A percentile compares a stretch with the other conserved stretches of the same genome.
These are phyloP conservation scores for Labeo rohita DNA, from an alignment of 2,113 vertebrate genomes.

Conservation along the genomic window DNA sequence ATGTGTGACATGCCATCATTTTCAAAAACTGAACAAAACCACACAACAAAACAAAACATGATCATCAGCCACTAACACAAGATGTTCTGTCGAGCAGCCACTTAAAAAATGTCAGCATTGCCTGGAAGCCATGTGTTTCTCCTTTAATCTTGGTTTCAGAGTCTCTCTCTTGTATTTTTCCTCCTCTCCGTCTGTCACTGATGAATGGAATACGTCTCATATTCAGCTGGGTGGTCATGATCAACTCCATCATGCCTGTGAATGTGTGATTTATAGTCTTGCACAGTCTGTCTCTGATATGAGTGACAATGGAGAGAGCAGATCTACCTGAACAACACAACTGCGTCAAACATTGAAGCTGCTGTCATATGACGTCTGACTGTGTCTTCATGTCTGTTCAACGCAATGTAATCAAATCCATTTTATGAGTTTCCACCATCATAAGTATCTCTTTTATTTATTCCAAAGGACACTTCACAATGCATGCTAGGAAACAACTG, in stretches of 20 bases:
- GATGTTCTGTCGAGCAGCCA: not conserved
- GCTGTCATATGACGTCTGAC: not conserved
- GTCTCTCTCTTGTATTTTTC: not conserved
- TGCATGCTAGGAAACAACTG: not conserved
- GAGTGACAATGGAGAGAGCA: not conserved
- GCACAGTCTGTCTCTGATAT: not conserved
- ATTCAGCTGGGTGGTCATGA: not conserved
- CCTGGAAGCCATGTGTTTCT: not conserved
- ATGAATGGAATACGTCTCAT: not conserved
- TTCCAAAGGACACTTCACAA: not conserved
- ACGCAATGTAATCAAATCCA: constrained; percentile 7
- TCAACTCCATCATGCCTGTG: not conserved
- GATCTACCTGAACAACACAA: not conserved
- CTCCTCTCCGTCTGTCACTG: not conserved
- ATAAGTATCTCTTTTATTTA: not conserved
- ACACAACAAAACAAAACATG: not conserved
- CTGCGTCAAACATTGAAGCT: not conserved
- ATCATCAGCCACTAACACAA: not conserved
- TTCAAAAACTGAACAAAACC: not conserved
- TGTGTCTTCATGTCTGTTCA: not conserved
- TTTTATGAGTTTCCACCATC: not conserved
- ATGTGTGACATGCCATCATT: not conserved
- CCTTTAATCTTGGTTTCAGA: not conserved
- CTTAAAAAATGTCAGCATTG: not conserved
- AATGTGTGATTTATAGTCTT: not conserved